Percentiles rank a stretch among this genome's conserved stretches.
Evolutionary conservation across 2,113 vertebrate genomes (phyloP).

Genomic region (Phalacrocorax brasilianus): DNA sequence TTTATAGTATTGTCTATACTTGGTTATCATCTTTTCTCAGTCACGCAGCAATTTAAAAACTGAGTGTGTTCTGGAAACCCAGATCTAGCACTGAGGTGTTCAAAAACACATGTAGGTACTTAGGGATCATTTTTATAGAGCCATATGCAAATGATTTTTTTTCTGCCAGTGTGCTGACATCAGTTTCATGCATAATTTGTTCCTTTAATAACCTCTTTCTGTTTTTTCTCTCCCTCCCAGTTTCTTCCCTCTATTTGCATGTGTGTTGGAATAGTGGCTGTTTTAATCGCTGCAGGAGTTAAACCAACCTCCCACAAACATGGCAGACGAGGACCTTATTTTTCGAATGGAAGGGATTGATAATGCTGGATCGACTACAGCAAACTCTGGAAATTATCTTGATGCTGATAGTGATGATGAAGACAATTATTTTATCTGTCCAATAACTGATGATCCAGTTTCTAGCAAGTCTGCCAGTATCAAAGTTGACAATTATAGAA

Average conservation of each 20-base stretch:
- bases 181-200: not conserved
- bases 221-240: not conserved
- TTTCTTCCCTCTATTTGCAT: not conserved
- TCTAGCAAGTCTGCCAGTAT: slow-evolving; percentile 50
- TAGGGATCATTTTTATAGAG: not conserved
- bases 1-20: not conserved
- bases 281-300: not conserved
- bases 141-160: not conserved
- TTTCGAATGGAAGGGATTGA: slow-evolving; percentile 91
- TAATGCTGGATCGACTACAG: slow-evolving; percentile 43
- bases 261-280: slow-evolving; percentile 32
- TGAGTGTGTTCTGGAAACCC: not conserved
- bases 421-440: slow-evolving; percentile 84
- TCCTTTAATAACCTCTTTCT: not conserved
- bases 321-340: slow-evolving; percentile 96
- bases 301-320: slow-evolving; percentile 29
- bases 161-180: not conserved
- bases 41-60: not conserved
- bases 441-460: slow-evolving; percentile 86
- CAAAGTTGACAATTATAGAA: slow-evolving; percentile 77
- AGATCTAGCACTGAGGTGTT: not conserved
- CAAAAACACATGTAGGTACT: not conserved
- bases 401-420: slow-evolving; percentile 83
- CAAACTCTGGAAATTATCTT: slow-evolving; percentile 40
- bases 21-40: not conserved